Percentiles rank a stretch among this genome's conserved stretches.
Conservation (phyloP, 1,140 invertebrate genomes). For the Oedothorax gibbosus region DNA sequence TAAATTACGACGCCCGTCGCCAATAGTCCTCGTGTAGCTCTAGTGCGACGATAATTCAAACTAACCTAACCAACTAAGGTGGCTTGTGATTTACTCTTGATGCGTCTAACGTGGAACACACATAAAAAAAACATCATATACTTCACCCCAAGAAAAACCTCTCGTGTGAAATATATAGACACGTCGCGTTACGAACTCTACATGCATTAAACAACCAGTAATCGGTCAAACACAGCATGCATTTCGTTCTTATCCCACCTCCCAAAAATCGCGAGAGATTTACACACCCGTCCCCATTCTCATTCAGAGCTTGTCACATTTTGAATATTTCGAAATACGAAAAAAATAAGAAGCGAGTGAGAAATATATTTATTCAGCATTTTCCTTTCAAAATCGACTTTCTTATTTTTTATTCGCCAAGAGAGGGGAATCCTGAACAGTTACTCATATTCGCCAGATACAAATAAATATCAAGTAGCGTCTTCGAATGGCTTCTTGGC, state of each 20-base stretch:
- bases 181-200: background rate
- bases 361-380: slow-evolving; percentile 31
- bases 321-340: slow-evolving; percentile 17
- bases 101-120: no score
- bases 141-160: no score
- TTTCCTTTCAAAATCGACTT: slow-evolving; percentile 35
- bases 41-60: no score
- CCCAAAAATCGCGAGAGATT: background rate
- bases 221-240: slow-evolving; percentile 15
- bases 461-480: slow-evolving; percentile 37
- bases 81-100: no score
- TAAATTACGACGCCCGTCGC: no score
- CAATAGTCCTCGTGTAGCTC: no score
- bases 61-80: no score
- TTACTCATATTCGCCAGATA: slow-evolving; percentile 15
- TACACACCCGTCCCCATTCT: slow-evolving; percentile 3
- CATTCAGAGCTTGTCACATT: slow-evolving; percentile 29
- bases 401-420: no score
- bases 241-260: background rate
- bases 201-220: slow-evolving; percentile 12
- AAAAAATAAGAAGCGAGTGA: no score
- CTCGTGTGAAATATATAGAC: no score
- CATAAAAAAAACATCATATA: no score
- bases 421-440: background rate
- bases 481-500: slow-evolving; percentile 13